These are phyloP conservation scores for Pachyuromys duprasi DNA, from an alignment of 2,797 vertebrate genomes.

Conservation along the genomic window DNA sequence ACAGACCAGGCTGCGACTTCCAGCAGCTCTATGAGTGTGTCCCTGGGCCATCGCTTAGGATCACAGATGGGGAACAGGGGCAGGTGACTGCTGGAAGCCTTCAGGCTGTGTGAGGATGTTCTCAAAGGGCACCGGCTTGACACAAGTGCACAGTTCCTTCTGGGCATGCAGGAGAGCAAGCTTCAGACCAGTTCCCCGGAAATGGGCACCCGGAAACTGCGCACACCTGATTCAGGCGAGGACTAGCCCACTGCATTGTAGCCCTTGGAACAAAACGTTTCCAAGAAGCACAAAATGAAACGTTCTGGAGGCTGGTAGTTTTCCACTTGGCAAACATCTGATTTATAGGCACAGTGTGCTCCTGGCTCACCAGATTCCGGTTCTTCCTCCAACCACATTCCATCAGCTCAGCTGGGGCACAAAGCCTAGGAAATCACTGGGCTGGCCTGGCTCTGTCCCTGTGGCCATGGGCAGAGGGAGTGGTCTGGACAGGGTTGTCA, in stretches of 20 bases:
- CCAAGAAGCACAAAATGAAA: conserved; percentile 57
- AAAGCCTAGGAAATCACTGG: background rate
- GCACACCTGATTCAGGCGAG: background rate
- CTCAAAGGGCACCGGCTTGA: background rate
- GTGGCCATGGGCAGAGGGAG: background rate
- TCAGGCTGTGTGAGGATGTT: background rate
- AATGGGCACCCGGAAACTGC: background rate
- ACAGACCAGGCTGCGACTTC: background rate
- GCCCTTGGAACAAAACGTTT: conserved; percentile 20
- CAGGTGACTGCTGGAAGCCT: background rate
- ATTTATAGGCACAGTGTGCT: background rate
- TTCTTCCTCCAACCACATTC: conserved; percentile 13
- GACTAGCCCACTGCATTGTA: background rate
- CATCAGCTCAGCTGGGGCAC: background rate
- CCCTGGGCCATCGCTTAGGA: background rate
- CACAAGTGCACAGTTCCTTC: fast-evolving
- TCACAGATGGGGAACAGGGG: background rate
- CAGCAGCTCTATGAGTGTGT: background rate
- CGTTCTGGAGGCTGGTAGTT: conserved; percentile 30
- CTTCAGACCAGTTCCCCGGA: background rate
- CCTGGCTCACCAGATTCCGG: background rate
- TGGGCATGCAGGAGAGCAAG: background rate
- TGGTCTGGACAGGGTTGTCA: fast-evolving
- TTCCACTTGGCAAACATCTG: conserved; percentile 45
- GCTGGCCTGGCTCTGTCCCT: background rate